These are phyloP conservation scores for Erebia epiphron DNA, from an alignment of 2,888 invertebrate genomes.

Conservation along the genomic window DNA sequence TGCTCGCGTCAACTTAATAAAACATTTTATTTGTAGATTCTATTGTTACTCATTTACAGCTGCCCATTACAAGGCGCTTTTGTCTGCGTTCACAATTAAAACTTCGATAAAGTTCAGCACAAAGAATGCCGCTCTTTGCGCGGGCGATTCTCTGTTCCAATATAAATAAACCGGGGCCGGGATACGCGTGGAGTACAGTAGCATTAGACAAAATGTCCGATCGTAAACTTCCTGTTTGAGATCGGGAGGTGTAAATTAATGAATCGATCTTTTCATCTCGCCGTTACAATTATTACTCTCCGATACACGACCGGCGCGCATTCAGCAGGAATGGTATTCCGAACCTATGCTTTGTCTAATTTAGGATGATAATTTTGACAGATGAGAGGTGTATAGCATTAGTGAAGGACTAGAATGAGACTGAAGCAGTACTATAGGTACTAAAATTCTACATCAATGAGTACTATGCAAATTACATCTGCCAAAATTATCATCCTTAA, in stretches of 20 bases:
- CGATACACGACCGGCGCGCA: too few species aligned
- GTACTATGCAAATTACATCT: too few species aligned
- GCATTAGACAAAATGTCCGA: constrained; percentile 77
- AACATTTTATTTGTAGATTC: constrained; percentile 77
- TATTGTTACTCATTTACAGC: constrained; percentile 45
- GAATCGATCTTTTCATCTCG: constrained; percentile 78
- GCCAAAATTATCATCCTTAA: too few species aligned
- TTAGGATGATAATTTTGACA: too few species aligned
- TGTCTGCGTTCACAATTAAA: constrained; percentile 79
- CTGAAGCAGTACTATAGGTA: too few species aligned
- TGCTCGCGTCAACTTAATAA: constrained; percentile 68
- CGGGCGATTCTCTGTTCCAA: constrained; percentile 62
- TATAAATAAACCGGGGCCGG: constrained; percentile 68
- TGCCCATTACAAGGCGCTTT: constrained; percentile 68
- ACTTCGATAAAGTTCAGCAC: constrained; percentile 76
- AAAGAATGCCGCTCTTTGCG: constrained; percentile 77
- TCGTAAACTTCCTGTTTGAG: constrained; percentile 77
- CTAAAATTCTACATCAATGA: too few species aligned
- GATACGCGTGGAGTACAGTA: constrained; percentile 63
- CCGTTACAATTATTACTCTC: constrained; percentile 38
- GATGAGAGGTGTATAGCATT: too few species aligned
- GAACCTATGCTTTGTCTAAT: too few species aligned
- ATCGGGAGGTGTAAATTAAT: constrained; percentile 77
- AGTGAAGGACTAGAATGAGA: too few species aligned
- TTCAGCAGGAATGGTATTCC: too few species aligned